Percentiles rank a stretch among this genome's conserved stretches.
Evolutionary conservation across 1,140 invertebrate species (phyloP).

Genomic region (Eulimnadia texana): DNA sequence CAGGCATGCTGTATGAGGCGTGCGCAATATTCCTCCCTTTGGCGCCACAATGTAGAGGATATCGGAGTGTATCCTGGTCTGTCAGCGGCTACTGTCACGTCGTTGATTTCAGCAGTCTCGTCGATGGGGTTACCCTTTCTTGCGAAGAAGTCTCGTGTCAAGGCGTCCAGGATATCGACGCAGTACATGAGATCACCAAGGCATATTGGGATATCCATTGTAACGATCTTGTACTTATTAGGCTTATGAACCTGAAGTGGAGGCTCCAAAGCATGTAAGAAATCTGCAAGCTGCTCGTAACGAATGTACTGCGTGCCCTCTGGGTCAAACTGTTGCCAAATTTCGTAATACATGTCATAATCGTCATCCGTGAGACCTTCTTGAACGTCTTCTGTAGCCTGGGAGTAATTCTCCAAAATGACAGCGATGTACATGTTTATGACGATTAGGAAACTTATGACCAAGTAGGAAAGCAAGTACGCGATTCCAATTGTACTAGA

Average conservation of each 20-base stretch:
- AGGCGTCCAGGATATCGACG: constrained; percentile 90
- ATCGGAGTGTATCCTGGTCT: constrained; percentile 61
- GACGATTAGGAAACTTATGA: constrained; percentile 95
- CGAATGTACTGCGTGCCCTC: constrained; percentile 93
- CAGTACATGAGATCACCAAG: constrained; percentile 80
- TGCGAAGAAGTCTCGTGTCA: constrained; percentile 92
- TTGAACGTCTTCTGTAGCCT: constrained; percentile 95
- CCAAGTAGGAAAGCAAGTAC: constrained; percentile 86
- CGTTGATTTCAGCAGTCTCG: constrained; percentile 74
- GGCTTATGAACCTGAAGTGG: constrained; percentile 93
- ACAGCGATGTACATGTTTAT: constrained; percentile 99
- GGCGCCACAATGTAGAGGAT: constrained; percentile 81
- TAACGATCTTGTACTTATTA: constrained; percentile 96
- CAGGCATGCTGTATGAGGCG: constrained; percentile 87
- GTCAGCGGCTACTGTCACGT: constrained; percentile 31
- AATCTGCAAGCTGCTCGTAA: constrained; percentile 83
- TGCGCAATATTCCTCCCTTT: constrained; percentile 90
- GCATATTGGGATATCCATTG: constrained; percentile 96
- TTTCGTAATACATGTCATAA: constrained; percentile 99
- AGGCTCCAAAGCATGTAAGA: constrained; percentile 83
- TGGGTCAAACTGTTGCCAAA: constrained; percentile 96
- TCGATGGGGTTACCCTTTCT: constrained; percentile 60
- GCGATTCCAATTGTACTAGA: constrained; percentile 83
- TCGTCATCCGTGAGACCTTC: constrained; percentile 96
- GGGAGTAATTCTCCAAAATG: constrained; percentile 96